A percentile compares a stretch with the other conserved stretches of the same genome.
Evolutionary conservation across 2,113 vertebrate species (phyloP).

Genomic region (Pyxicephalus adspersus): DNA sequence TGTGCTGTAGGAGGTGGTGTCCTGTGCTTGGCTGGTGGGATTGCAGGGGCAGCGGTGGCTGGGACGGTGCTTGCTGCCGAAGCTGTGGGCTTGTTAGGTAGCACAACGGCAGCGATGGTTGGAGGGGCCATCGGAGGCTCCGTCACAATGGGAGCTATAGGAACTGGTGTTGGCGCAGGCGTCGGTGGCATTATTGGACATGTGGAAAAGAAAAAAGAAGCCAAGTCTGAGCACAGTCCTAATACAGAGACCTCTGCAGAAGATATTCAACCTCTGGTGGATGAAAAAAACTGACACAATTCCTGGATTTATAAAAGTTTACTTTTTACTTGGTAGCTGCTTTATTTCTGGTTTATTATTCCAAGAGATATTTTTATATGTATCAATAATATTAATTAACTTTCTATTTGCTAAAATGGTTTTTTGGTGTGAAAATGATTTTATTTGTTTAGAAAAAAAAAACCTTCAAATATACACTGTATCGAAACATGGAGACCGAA

Average conservation of each 20-base stretch:
- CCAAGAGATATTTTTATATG: no score
- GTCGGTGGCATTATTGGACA: constrained; percentile 18
- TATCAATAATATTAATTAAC: no score
- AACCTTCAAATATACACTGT: no score
- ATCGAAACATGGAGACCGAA: no score
- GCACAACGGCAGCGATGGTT: not conserved
- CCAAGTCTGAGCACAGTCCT: no score
- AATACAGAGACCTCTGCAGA: not conserved
- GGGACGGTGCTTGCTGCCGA: constrained; percentile 5
- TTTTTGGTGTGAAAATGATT: no score
- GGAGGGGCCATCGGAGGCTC: not conserved
- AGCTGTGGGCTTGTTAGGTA: not conserved
- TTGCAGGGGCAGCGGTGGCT: constrained; percentile 36
- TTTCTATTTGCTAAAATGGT: no score
- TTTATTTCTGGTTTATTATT: no score
- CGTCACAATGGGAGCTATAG: not conserved
- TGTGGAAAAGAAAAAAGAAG: not conserved
- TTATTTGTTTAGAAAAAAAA: no score
- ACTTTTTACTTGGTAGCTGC: no score
- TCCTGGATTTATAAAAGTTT: no score
- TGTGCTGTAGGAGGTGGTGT: constrained; percentile 30
- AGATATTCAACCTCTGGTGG: constrained; percentile 23
- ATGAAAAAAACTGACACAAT: not conserved
- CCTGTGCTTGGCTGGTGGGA: constrained; percentile 13
- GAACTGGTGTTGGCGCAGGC: constrained; percentile 24